These are phyloP conservation scores for Cephus sareptanus DNA, from an alignment of 2,888 invertebrate genomes.

Conservation along the genomic window DNA sequence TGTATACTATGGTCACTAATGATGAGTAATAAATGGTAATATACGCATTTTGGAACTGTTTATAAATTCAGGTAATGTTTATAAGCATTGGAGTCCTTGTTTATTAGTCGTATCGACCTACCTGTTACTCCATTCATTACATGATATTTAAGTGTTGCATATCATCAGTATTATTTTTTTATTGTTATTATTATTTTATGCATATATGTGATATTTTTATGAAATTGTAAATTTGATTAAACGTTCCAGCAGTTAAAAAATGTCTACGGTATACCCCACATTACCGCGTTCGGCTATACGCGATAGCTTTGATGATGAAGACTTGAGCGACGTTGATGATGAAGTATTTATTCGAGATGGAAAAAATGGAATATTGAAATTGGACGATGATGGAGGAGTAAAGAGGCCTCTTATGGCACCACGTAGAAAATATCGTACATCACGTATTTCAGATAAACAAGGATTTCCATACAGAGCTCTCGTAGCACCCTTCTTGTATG, in stretches of 20 bases:
- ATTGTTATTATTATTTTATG: neutral
- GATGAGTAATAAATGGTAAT: neutral
- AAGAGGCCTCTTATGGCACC: constrained; percentile 82
- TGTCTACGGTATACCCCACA: constrained; percentile 72
- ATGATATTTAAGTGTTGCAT: neutral
- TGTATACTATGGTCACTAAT: neutral
- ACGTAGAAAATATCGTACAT: constrained; percentile 70
- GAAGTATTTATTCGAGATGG: constrained; percentile 83
- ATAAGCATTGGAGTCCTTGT: neutral
- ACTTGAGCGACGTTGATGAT: constrained; percentile 80
- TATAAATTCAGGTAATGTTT: neutral
- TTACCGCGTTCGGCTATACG: constrained; percentile 73
- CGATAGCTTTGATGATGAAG: constrained; percentile 79
- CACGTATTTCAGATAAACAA: constrained; percentile 68
- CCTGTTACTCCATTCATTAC: neutral
- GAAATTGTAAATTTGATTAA: neutral
- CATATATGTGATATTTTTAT: neutral
- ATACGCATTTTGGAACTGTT: neutral
- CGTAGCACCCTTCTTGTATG: constrained; percentile 76
- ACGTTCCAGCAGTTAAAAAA: constrained; percentile 21
- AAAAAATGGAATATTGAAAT: constrained; percentile 71
- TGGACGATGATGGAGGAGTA: constrained; percentile 77
- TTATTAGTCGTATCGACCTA: neutral
- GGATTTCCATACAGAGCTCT: constrained; percentile 70
- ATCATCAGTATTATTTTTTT: neutral